phyloP scores from a whole-genome alignment of 1,140 invertebrate species.

The Elysia chlorotica region DNA sequence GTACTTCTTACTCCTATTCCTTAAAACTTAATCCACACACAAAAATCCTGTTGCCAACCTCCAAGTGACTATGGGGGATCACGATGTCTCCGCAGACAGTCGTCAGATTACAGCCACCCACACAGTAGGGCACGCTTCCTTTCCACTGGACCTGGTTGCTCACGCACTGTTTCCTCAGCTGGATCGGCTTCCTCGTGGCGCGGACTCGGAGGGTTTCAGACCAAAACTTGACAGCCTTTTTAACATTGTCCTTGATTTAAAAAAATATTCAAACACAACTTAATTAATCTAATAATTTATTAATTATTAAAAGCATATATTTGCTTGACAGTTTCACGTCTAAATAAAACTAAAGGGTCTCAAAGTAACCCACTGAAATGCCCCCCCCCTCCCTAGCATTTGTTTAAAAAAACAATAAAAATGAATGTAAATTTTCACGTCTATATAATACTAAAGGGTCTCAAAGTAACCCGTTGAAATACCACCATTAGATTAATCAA shows the following conservation, averaged over 20 bases:
- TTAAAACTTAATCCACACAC: not conserved
- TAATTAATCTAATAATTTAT: too few relatives aligned
- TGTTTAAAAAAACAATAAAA: too few relatives aligned
- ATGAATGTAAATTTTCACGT: too few relatives aligned
- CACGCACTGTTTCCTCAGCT: slow-evolving; percentile 68
- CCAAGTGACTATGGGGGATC: slow-evolving; percentile 89
- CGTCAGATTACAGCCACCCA: slow-evolving; percentile 78
- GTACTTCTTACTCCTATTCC: not conserved
- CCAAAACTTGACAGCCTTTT: slow-evolving; percentile 92
- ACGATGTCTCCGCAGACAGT: slow-evolving; percentile 94
- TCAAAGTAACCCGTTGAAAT: too few relatives aligned
- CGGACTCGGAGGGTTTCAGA: slow-evolving; percentile 86
- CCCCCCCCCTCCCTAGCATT: too few relatives aligned
- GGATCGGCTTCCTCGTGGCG: slow-evolving; percentile 80
- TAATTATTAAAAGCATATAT: too few relatives aligned
- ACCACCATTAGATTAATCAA: too few relatives aligned
- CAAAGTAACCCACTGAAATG: not conserved
- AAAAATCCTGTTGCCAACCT: slow-evolving; percentile 69
- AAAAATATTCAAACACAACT: too few relatives aligned
- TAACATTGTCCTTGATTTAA: too few relatives aligned
- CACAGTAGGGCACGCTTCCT: slow-evolving; percentile 78
- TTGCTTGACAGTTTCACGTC: too few relatives aligned
- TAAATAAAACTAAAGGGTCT: too few relatives aligned
- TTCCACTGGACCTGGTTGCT: slow-evolving; percentile 54
- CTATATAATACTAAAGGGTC: too few relatives aligned